Evolutionary conservation across 2,888 invertebrate genomes (phyloP).

Genomic region (Polymixis flavicincta): DNA sequence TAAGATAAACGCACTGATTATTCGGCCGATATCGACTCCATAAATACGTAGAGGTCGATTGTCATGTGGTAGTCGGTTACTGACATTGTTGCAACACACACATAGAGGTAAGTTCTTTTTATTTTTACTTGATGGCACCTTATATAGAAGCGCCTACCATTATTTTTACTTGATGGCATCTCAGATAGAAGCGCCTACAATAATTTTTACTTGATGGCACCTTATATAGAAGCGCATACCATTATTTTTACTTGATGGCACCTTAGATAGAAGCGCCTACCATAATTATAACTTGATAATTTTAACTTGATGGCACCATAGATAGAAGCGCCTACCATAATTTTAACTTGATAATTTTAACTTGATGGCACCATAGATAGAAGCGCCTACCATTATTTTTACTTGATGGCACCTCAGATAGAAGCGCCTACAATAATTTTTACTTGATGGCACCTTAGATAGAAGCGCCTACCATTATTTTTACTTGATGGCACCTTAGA

Average conservation of each 20-base stretch:
- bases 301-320: too few species aligned
- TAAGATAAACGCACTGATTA: conserved; percentile 42
- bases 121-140: background rate
- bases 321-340: conserved; percentile 5
- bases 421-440: conserved; percentile 9
- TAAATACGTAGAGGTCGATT: conserved; percentile 6
- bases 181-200: conserved; percentile 3
- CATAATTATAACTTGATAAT: too few species aligned
- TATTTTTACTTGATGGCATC: background rate
- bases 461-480: conserved; percentile 8
- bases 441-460: background rate
- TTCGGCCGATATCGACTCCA: conserved; percentile 20
- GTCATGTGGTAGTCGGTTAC: background rate
- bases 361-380: too few species aligned
- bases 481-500: background rate
- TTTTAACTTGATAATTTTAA: too few species aligned
- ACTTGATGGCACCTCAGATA: background rate
- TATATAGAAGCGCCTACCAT: conserved; percentile 3
- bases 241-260: background rate
- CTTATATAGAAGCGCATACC: conserved; percentile 1
- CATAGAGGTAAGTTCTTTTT: conserved; percentile 20
- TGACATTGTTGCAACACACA: conserved; percentile 1
- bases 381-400: conserved; percentile 9
- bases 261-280: conserved; percentile 5
- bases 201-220: background rate